These are phyloP conservation scores for Ganaspis sp. DNA, from an alignment of 1,140 invertebrate genomes.

Conservation along the genomic window DNA sequence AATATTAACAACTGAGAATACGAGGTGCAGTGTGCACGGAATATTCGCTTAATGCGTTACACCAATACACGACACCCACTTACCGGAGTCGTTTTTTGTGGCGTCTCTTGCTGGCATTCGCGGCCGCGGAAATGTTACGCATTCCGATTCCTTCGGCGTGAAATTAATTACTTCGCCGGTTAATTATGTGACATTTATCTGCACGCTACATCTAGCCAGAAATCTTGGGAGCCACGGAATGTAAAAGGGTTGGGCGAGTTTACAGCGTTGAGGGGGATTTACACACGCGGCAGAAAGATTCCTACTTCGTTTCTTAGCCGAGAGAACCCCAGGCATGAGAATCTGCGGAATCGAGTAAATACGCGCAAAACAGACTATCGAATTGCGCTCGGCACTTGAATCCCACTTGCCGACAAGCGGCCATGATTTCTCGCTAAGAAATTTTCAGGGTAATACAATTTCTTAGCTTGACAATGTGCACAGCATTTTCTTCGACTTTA, in stretches of 20 bases:
- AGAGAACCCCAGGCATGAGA: conserved; percentile 8
- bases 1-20: conserved; percentile 34
- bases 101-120: conserved; percentile 40
- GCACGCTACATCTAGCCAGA: conserved; percentile 66
- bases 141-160: conserved; percentile 68
- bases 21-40: background rate
- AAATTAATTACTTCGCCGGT: conserved; percentile 71
- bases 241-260: conserved; percentile 41
- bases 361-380: conserved; percentile 26
- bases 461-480: conserved; percentile 24
- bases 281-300: background rate
- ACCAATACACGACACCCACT: conserved; percentile 58
- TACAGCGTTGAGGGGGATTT: background rate
- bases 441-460: conserved; percentile 22
- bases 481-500: background rate
- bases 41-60: conserved; percentile 46
- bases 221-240: conserved; percentile 66
- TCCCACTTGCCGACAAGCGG: background rate
- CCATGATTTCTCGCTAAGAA: conserved; percentile 13
- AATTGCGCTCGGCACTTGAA: background rate
- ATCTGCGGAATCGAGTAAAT: conserved; percentile 21
- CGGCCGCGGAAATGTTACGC: conserved; percentile 61
- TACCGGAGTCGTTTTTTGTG: conserved; percentile 49
- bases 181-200: conserved; percentile 74
- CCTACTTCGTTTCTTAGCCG: background rate